Base-by-base conservation (phyloP, 2,797 vertebrate species). In the Rhynchonycteris naso region DNA sequence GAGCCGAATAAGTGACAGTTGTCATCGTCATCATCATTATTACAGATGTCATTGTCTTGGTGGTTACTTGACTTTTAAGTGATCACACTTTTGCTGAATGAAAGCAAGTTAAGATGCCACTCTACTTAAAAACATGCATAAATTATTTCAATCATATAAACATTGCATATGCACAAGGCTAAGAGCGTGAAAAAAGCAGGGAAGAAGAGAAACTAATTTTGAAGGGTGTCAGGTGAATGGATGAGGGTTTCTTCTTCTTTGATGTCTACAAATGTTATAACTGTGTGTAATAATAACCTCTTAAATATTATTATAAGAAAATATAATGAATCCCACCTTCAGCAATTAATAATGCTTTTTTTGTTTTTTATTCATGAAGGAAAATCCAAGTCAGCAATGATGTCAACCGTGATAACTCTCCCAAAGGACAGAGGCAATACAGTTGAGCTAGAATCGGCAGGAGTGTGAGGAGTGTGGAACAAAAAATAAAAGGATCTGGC, bases 11-110 rank as follows among this genome's bases (percentile, higher is more conserved):
- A 69, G 5, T 47, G 47, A 24, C 1, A 19, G 52, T 52, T 9
- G 2, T 33, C 43, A n/a, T 30, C 14, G 10, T 72, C 43, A 69
- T 35, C 83, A 43, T 56, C 26, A 15, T 2, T 16, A 18, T 2
- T 72, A 35, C 5, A 8, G 13, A 43, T n/a, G 14, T 22, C 18
- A 12, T 6, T 47, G 19, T 72, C 69, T 71, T 1, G 82, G 58
- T 90, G 87, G 88, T 94, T 86, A 84, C 66, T 94, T 96, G 87
- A 94, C 88, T 97, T 98, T 92, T 96, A 95, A 90, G 92, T 97
- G 84, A 94, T 47, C 22, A 50, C n/a, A 52, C 33, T 85, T 87
- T 90, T 75, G 88, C 50, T 96, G 81, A 95, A 90, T 94, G 82
- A 85, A 96, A 89, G 0, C 15, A 15, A 58, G 35, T 76, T 56